Conservation (phyloP, 2,888 invertebrate species). For the Hofmannophila pseudospretella region DNA sequence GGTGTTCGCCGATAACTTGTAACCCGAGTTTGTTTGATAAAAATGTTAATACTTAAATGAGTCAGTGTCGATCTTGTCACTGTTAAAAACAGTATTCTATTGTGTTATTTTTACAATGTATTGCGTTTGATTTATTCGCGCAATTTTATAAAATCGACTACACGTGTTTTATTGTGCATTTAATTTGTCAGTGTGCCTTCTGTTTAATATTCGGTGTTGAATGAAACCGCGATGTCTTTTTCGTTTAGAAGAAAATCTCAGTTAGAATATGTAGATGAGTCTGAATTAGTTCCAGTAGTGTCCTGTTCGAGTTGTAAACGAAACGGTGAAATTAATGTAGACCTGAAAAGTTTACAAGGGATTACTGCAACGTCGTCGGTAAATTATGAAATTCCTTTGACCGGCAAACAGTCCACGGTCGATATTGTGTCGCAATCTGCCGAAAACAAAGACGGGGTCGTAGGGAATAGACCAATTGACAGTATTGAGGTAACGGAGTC, state of each 20-base stretch:
- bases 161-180: too few species aligned
- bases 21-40: constrained; percentile 19
- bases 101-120: too few species aligned
- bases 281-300: constrained; percentile 1
- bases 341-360: constrained; percentile 6
- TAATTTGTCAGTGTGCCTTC: too few species aligned
- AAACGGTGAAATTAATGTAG: constrained; percentile 13
- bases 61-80: too few species aligned
- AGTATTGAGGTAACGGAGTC: constrained; percentile 18
- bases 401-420: constrained; percentile 14
- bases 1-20: constrained; percentile 20
- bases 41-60: constrained; percentile 9
- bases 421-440: constrained; percentile 22
- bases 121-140: too few species aligned
- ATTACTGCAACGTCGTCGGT: constrained; percentile 17
- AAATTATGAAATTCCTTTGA: constrained; percentile 22
- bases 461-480: constrained; percentile 19
- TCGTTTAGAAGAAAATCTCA: constrained; percentile 31
- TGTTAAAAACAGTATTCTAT: too few species aligned
- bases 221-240: constrained; percentile 28
- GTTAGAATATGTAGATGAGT: constrained; percentile 21
- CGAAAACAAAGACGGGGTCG: constrained; percentile 24
- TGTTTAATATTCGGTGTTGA: neutral
- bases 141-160: too few species aligned
- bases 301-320: constrained; percentile 15